Base-by-base conservation (phyloP, 1,140 invertebrate species). In the Anastrepha ludens region DNA sequence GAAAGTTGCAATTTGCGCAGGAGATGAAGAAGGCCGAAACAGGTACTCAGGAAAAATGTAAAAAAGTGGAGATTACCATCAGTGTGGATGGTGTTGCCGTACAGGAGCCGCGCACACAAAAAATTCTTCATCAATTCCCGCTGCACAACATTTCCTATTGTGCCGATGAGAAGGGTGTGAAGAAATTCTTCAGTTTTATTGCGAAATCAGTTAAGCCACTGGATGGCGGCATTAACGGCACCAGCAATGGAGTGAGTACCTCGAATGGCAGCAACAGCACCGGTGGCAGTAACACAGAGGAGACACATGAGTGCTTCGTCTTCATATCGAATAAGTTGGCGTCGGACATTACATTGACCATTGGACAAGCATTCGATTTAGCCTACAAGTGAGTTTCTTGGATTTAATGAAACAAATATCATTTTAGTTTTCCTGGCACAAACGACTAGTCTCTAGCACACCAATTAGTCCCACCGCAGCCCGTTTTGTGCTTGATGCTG, bases 121-220 rank as follows among this genome's bases (percentile, higher is more conserved):
- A 94, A 91, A 98, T 99, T 78, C 94, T 98, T 91, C 97, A 99
- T 93, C 98, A 99, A 93, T 99, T 99, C 93, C 98, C 98, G 0
- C 94, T 99, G n/a, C 98, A 99, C 93, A 96, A 98, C 93, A 99
- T 99, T 94, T 99, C 98, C 0, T 99, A 99, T 94, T 99, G 98
- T 94, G 98, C 98, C 7, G 98, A 99, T 93, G 98, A 99, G 93
- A 99, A 99, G 93, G 97, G 98, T 64, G 98, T 99, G 87, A 99
- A 99, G 92, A 97, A 98, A 90, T 99, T 99, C 94, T 99, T 99
- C 44, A 97, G 96, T 91, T 99, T 99, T 93, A 99, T 99, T 90
- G 98, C 98, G 58, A 99, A 99, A 94, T 97, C 97, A 89, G 96
- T 96, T 8, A 93, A 93, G 89, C 64, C 86, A 29, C 17, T 65